Base-by-base conservation (phyloP, 1,140 invertebrate species). In the Amphibalanus amphitrite region DNA sequence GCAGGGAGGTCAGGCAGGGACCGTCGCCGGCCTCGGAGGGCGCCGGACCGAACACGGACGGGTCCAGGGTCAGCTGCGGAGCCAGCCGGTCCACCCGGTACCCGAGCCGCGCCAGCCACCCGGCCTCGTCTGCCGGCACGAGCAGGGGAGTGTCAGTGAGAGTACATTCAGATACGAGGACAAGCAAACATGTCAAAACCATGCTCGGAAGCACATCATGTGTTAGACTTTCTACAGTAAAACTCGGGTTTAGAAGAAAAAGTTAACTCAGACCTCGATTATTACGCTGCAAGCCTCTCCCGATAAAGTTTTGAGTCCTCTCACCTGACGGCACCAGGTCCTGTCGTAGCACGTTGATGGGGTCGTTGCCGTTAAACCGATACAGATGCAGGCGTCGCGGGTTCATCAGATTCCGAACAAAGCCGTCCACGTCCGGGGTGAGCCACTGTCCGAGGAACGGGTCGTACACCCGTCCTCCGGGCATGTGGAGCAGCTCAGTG, bases 401-500 rank as follows among this genome's bases (percentile, higher is more conserved):
- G 26, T 85, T 89, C 33, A 89, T 84, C 29, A 93, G 84, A 72
- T 88, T 83, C 74, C 90, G 86, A 8, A 91, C 81, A 1, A 93
- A 86, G 71, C 89, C 87, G 77, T 92, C 88, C 90, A 93, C 96
- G 67, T 93, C 84, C 0, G 95, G 94, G 38, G 91, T 91, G 86
- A 96, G 90, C 90, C 91, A 97, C 77, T 95, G 91, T 0, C 93
- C 94, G 77, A 95, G 93, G 65, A 95, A 80, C 8, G 94, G 92
- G 82, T 97, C 94, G 77, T 97, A 97, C 15, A 97, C 91, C 82
- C 93, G 88, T 13, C 90, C 90, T 77, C 91, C 89, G 26, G 87
- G 86, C 90, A 96, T 93, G 76, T 95, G 91, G 0, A 97, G 90
- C 71, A 97, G 81, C 15, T 90, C 90, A 1, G 93, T 95, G 0